phyloP scores from a whole-genome alignment of 1,140 invertebrate species.

The Calliopsis andreniformis region DNA sequence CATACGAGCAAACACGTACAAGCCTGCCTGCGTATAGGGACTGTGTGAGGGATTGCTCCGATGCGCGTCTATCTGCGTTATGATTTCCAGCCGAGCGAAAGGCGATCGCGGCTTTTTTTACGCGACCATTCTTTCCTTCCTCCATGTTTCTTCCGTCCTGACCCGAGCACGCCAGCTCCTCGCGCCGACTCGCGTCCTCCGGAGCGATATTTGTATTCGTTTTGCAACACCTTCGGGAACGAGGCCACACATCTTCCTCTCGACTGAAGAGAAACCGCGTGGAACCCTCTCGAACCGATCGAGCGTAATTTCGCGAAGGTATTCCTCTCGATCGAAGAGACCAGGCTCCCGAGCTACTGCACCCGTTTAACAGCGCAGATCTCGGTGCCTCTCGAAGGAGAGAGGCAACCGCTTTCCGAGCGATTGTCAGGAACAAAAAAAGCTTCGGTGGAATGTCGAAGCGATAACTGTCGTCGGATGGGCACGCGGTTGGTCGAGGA shows the following conservation, averaged over 20 bases:
- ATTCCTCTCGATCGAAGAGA: background rate
- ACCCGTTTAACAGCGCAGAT: background rate
- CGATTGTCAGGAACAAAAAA: conserved; percentile 73
- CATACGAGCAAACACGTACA: conserved; percentile 49
- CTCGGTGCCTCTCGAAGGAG: background rate
- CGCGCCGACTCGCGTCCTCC: conserved; percentile 35
- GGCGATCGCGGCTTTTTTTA: conserved; percentile 62
- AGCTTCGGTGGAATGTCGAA: conserved; percentile 60
- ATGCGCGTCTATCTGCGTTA: conserved; percentile 75
- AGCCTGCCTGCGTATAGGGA: conserved; percentile 24
- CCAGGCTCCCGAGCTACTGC: background rate
- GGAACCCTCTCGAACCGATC: background rate
- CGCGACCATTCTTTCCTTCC: conserved; percentile 21
- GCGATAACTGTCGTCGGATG: conserved; percentile 67
- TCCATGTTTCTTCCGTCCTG: conserved; percentile 38
- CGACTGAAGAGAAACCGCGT: too few species aligned
- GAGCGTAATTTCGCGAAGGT: background rate
- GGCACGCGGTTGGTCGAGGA: conserved; percentile 40
- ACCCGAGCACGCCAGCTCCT: background rate
- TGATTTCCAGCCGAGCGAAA: conserved; percentile 67
- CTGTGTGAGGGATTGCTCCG: conserved; percentile 71
- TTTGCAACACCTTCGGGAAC: conserved; percentile 69
- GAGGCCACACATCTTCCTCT: conserved; percentile 38
- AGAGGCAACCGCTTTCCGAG: conserved; percentile 67
- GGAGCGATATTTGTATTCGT: conserved; percentile 71